Evolutionary conservation across 1,140 invertebrate genomes (phyloP).

Genomic region (Solen grandis): DNA sequence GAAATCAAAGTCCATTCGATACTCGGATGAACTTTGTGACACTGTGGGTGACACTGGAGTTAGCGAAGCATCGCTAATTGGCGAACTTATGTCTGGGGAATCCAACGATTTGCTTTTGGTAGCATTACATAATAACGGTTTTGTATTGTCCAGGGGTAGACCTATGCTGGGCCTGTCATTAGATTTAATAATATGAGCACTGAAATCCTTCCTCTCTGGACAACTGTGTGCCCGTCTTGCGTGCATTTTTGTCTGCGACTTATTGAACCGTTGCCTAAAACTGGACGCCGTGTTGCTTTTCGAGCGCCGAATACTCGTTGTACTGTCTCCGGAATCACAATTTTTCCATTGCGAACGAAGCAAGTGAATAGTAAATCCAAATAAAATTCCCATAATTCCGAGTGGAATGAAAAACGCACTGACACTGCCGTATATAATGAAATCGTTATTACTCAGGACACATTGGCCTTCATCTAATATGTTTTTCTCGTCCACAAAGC

Average conservation of each 20-base stretch:
- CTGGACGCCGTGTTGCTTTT: slow-evolving; percentile 33
- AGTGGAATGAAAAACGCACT: slow-evolving; percentile 97
- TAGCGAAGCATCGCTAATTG: no score
- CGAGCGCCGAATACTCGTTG: slow-evolving; percentile 65
- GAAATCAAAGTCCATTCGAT: slow-evolving; percentile 24
- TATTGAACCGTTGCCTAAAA: background rate
- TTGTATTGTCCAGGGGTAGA: no score
- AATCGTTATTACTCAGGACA: slow-evolving; percentile 83
- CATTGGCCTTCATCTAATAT: slow-evolving; percentile 84
- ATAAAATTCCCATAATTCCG: slow-evolving; percentile 96
- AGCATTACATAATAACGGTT: no score
- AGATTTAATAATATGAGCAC: background rate
- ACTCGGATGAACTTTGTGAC: background rate
- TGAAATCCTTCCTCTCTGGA: slow-evolving; percentile 16
- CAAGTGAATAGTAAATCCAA: slow-evolving; percentile 90
- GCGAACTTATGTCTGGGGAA: no score
- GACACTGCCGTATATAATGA: slow-evolving; percentile 95
- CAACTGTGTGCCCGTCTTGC: background rate
- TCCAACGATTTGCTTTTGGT: no score
- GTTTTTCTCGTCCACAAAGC: slow-evolving; percentile 84
- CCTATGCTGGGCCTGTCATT: no score
- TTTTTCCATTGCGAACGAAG: slow-evolving; percentile 69
- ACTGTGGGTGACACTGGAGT: background rate
- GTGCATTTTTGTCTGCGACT: background rate
- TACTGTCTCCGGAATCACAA: slow-evolving; percentile 62